phyloP scores from a whole-genome alignment of 2,797 vertebrate genomes.

The Arvicola amphibius region DNA sequence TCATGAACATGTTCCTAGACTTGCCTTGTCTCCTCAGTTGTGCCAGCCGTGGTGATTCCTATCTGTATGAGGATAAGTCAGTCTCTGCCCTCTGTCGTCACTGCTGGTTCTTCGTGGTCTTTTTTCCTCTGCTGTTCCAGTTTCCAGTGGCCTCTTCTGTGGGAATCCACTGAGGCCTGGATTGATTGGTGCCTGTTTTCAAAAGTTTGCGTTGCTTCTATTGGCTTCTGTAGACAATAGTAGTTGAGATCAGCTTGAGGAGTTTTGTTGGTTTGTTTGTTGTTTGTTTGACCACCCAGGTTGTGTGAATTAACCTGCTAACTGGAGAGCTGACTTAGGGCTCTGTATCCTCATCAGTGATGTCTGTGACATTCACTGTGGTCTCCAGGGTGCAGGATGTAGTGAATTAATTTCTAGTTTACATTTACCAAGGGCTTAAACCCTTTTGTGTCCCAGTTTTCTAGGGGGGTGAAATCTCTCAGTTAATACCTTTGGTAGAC shows the following conservation, averaged over 20 bases:
- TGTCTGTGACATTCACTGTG: not conserved
- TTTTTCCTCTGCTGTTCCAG: not conserved
- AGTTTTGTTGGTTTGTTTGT: not conserved
- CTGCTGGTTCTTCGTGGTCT: not conserved
- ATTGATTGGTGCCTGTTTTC: not conserved
- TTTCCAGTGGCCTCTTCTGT: not conserved
- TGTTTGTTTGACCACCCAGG: not conserved
- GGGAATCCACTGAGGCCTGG: not conserved
- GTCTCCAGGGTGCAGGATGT: not conserved
- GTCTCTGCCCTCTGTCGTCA: not conserved
- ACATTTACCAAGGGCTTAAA: not conserved
- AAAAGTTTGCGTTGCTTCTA: not conserved
- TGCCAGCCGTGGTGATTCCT: not conserved
- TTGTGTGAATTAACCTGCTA: no score
- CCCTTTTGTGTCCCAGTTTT: not conserved
- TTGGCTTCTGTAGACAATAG: no score
- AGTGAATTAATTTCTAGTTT: not conserved
- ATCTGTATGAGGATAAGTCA: not conserved
- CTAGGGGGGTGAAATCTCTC: not conserved
- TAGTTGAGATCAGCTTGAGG: not conserved
- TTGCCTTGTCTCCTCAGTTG: not conserved
- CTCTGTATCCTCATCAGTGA: not conserved
- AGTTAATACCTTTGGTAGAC: not conserved
- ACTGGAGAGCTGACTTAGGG: not conserved
- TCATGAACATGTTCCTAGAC: constrained; percentile 13